Evolutionary conservation across 2,113 vertebrate species (phyloP).

Genomic region (Orcinus orca): DNA sequence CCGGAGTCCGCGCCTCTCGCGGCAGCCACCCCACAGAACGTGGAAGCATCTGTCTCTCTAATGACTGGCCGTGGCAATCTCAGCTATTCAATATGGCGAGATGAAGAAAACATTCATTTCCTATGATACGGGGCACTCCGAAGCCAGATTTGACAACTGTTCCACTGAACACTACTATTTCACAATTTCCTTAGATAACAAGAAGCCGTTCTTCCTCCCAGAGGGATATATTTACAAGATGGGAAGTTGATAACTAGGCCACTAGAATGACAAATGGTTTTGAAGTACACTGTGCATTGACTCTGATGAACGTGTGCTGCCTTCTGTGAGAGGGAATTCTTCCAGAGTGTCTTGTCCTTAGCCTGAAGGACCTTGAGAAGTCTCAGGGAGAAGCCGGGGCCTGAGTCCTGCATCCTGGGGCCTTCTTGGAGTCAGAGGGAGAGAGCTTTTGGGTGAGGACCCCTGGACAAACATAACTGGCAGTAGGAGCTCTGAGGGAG

Average conservation of each 20-base stretch:
- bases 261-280: conserved; percentile 59
- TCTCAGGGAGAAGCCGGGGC: background rate
- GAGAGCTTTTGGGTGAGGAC: background rate
- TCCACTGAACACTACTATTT: conserved; percentile 67
- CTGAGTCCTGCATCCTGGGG: background rate
- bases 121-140: conserved; percentile 52
- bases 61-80: conserved; percentile 66
- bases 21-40: conserved; percentile 65
- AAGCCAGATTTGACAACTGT: conserved; percentile 72
- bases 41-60: conserved; percentile 78
- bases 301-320: conserved; percentile 18
- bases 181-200: conserved; percentile 63
- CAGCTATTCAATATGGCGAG: conserved; percentile 63
- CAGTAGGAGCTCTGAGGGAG: background rate
- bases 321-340: conserved; percentile 15
- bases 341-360: background rate
- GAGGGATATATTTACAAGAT: conserved; percentile 35
- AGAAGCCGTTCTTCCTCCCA: conserved; percentile 52
- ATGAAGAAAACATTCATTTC: conserved; percentile 81
- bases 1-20: conserved; percentile 53
- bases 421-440: background rate
- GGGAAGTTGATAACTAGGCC: conserved; percentile 57
- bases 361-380: background rate
- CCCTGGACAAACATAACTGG: background rate
- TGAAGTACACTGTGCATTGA: background rate